These are phyloP conservation scores for Nysson spinosus DNA, from an alignment of 2,888 invertebrate genomes.

Conservation along the genomic window DNA sequence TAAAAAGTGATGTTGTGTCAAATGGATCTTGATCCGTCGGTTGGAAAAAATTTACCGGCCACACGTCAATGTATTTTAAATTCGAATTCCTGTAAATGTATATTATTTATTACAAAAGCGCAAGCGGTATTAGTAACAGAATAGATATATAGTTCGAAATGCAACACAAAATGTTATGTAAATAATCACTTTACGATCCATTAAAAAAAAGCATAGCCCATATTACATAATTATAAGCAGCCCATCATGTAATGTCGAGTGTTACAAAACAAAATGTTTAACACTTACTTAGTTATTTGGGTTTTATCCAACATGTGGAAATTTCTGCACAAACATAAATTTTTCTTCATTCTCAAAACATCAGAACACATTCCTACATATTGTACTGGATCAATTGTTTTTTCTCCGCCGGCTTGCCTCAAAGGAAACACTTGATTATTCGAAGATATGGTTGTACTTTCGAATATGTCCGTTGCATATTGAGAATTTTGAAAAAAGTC, in stretches of 20 bases:
- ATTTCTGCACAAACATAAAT: constrained; percentile 94
- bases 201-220: no score
- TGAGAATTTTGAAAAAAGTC: constrained; percentile 86
- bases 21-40: constrained; percentile 89
- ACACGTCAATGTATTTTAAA: constrained; percentile 94
- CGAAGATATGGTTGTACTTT: constrained; percentile 73
- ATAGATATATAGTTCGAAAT: neutral
- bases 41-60: constrained; percentile 95
- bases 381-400: constrained; percentile 80
- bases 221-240: no score
- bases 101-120: constrained; percentile 12
- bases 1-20: constrained; percentile 94
- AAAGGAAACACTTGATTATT: constrained; percentile 80
- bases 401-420: constrained; percentile 76
- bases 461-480: constrained; percentile 78
- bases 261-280: no score
- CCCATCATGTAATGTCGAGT: no score
- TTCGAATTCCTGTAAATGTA: constrained; percentile 79
- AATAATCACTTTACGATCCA: no score
- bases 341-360: constrained; percentile 94
- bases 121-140: neutral
- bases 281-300: constrained; percentile 83
- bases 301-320: constrained; percentile 91
- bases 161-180: neutral
- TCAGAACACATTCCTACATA: constrained; percentile 93